phyloP scores from a whole-genome alignment of 1,140 invertebrate species.

The Stenopsyche tienmushanensis region DNA sequence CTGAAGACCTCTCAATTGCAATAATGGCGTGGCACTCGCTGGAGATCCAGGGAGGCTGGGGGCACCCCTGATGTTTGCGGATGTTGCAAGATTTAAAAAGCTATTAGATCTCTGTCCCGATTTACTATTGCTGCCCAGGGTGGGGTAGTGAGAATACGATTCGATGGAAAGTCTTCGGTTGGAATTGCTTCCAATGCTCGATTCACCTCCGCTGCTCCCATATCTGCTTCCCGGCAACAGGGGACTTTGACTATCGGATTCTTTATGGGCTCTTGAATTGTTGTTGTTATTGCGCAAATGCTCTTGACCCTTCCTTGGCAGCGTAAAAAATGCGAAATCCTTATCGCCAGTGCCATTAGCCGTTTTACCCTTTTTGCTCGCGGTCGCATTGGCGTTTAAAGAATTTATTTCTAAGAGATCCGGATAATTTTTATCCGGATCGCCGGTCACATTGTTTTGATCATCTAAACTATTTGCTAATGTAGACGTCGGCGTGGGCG shows the following conservation, averaged over 20 bases:
- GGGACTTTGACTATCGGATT: conserved; percentile 68
- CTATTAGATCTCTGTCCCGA: conserved; percentile 55
- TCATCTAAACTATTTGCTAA: conserved; percentile 51
- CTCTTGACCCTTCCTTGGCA: conserved; percentile 55
- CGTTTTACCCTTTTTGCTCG: conserved; percentile 46
- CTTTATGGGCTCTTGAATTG: conserved; percentile 54
- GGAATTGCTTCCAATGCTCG: conserved; percentile 43
- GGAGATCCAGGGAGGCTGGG: conserved; percentile 53
- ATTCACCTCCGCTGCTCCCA: conserved; percentile 52
- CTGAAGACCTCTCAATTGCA: conserved; percentile 55
- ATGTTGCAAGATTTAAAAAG: conserved; percentile 55
- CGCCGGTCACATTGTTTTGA: conserved; percentile 58
- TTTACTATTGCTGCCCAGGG: conserved; percentile 40
- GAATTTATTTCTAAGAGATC: conserved; percentile 67
- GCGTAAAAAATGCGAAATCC: conserved; percentile 58
- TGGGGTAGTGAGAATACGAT: conserved; percentile 38
- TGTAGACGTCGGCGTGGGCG: conserved; percentile 41
- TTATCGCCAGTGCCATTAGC: conserved; percentile 45
- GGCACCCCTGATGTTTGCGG: conserved; percentile 47
- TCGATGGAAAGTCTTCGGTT: conserved; percentile 34
- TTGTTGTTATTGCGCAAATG: conserved; percentile 44
- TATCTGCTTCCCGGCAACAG: conserved; percentile 58
- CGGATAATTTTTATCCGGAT: conserved; percentile 65
- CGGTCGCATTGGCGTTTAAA: conserved; percentile 49
- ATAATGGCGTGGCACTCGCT: conserved; percentile 56